Evolutionary conservation across 2,113 vertebrate species (phyloP).

Genomic region (Fregetta grallaria): DNA sequence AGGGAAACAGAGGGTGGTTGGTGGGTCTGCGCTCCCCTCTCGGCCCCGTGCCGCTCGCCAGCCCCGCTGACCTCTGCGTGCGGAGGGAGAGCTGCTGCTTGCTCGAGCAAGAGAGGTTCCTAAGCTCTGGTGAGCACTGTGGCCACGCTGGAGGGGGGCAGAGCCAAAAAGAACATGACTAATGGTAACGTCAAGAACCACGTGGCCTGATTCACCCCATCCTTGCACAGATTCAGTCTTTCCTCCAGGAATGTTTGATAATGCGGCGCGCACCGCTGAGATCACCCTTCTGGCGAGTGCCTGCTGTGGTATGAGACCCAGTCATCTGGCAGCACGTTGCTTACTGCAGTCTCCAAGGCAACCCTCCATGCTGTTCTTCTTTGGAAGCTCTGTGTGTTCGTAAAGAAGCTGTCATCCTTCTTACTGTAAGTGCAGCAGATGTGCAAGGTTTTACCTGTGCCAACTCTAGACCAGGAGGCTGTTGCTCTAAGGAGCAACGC

Average conservation of each 20-base stretch:
- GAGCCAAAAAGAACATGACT: background rate
- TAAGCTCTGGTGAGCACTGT: background rate
- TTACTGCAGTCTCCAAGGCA: background rate
- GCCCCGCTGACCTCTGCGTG: background rate
- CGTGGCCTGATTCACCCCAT: background rate
- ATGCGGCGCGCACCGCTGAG: background rate
- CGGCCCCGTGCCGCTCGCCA: fast-evolving
- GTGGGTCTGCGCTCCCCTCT: background rate
- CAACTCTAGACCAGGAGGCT: background rate
- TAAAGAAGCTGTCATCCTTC: background rate
- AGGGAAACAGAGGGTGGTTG: fast-evolving
- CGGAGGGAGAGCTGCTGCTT: background rate
- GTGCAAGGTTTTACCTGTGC: background rate
- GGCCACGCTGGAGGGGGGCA: too few species aligned
- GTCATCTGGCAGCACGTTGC: background rate
- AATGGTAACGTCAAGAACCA: background rate
- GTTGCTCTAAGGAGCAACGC: background rate
- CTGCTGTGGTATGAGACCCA: background rate
- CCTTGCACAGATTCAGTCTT: background rate
- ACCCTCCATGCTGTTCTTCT: background rate
- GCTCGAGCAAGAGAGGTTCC: background rate
- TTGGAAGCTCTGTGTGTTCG: background rate
- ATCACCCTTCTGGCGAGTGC: slow-evolving; percentile 29
- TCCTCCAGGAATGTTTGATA: slow-evolving; percentile 13
- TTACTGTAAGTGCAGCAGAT: background rate